Evolutionary conservation across 2,797 vertebrate species (phyloP).

Genomic region (Lagodon rhomboides): DNA sequence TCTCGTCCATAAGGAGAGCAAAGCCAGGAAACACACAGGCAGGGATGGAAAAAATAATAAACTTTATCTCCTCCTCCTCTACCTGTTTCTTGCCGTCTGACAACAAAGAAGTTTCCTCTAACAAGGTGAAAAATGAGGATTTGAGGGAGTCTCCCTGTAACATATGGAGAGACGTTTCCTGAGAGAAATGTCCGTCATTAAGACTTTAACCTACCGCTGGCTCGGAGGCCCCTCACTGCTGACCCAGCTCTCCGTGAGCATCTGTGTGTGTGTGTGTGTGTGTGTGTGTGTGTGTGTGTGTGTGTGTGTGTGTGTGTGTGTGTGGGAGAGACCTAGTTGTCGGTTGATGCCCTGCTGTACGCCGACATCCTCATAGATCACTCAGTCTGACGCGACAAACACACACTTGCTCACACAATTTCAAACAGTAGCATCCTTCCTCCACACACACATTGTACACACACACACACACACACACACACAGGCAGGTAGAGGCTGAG

Average conservation of each 20-base stretch:
- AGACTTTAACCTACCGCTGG: constrained; percentile 82
- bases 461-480: constrained; percentile 16
- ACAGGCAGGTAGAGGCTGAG: constrained; percentile 37
- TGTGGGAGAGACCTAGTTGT: constrained; percentile 45
- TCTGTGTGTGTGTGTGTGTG: constrained; percentile 37
- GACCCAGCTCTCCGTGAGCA: constrained; percentile 72
- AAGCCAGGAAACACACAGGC: not conserved
- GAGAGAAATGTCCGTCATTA: constrained; percentile 76
- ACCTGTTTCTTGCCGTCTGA: not conserved
- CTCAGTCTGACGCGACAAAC: constrained; percentile 57
- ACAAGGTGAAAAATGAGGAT: constrained; percentile 66
- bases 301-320: constrained; percentile 42
- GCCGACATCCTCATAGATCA: constrained; percentile 73
- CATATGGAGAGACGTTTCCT: constrained; percentile 75
- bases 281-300: constrained; percentile 27
- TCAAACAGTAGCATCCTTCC: constrained; percentile 1
- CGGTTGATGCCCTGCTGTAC: constrained; percentile 65
- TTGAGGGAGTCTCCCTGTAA: constrained; percentile 48
- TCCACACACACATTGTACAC: not conserved
- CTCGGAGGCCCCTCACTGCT: constrained; percentile 70
- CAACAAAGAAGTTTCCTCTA: constrained; percentile 34
- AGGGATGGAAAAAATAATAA: not conserved
- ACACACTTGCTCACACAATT: not conserved
- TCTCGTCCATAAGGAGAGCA: constrained; percentile 16
- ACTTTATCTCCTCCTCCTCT: not conserved